These are phyloP conservation scores for Dipodomys ordii DNA, from an alignment of 2,113 vertebrate species.

Conservation along the genomic window DNA sequence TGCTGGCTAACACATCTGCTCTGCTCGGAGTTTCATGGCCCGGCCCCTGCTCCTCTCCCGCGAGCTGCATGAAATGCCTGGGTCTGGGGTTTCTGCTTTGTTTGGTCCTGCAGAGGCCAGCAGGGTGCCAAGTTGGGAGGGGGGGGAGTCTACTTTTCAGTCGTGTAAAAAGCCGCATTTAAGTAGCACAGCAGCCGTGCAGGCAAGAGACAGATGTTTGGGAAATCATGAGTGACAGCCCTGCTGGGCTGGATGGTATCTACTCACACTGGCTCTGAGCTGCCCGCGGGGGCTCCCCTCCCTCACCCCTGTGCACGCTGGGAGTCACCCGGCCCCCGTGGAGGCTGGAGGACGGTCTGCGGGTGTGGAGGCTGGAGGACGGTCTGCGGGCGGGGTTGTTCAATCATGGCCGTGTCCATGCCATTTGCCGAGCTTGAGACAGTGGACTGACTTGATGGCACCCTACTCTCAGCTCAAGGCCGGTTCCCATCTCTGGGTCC, in stretches of 20 bases:
- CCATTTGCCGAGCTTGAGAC: neutral
- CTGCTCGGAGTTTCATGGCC: rapidly evolving
- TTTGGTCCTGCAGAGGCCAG: conserved; percentile 43
- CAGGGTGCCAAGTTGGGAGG: conserved; percentile 30
- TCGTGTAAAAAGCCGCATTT: neutral
- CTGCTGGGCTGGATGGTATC: neutral
- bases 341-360: no score
- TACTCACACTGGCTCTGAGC: rapidly evolving
- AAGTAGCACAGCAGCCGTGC: neutral
- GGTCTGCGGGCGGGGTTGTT: no score
- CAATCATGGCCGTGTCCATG: no score
- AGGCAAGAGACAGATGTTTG: neutral
- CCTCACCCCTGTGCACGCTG: no score
- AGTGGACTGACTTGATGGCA: rapidly evolving
- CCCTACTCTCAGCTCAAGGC: neutral
- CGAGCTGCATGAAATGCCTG: neutral
- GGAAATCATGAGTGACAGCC: neutral
- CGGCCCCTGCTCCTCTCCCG: no score
- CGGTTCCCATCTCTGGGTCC: neutral
- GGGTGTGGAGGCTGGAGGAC: neutral
- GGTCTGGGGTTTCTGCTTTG: neutral
- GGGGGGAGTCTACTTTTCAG: neutral
- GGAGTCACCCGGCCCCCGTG: rapidly evolving
- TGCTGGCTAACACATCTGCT: rapidly evolving
- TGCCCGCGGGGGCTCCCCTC: neutral